Base-by-base conservation (phyloP, 2,797 vertebrate genomes). In the Spheniscus humboldti region DNA sequence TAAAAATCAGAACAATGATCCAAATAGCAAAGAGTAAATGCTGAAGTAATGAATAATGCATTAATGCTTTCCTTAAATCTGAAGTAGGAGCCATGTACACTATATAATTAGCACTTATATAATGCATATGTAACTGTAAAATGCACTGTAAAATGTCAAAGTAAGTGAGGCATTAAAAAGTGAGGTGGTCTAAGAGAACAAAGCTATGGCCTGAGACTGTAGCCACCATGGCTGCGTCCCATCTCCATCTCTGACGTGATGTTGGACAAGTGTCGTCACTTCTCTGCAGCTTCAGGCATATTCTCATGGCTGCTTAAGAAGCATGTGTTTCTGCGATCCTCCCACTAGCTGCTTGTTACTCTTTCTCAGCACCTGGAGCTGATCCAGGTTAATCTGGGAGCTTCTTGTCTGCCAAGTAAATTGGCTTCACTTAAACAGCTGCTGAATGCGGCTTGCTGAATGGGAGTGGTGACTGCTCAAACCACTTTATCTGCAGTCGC, bases 311-410 rank as follows among this genome's bases (percentile, higher is more conserved):
- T 0, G 0, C 43, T 73, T 60, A 37, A 69, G 86, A 2, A 45
- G 48, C 43, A 62, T 0, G 3, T 84, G 48, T 59, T 69, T 53
- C 41, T 48, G 80, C 85, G 52, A 47, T 73, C 72, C 71, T 73
- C 37, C 43, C 0, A 0, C 23, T 76, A 23, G 35, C 83, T 88
- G 48, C 76, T 73, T 55, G 20, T 55, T 83, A 43, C 66, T 78
- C 37, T 52, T 81, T 37, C 55, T 82, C 75, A 60, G 85, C 43
- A 53, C n/a, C 27, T 17, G 0, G 75, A 31, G 72, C 72, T 88
- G 82, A 88, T 76, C 88, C 75, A 77, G 90, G 56, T 94, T 96
- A 91, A 95, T 90, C 85, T 90, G 75, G 59, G 67, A 92, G 74
- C 84, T 92, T 77, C 89, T 77, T 55, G 47, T 89, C 87, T 73